Evolutionary conservation across 2,113 vertebrate species (phyloP).

Genomic region (Cyprinodon brontotheroides): DNA sequence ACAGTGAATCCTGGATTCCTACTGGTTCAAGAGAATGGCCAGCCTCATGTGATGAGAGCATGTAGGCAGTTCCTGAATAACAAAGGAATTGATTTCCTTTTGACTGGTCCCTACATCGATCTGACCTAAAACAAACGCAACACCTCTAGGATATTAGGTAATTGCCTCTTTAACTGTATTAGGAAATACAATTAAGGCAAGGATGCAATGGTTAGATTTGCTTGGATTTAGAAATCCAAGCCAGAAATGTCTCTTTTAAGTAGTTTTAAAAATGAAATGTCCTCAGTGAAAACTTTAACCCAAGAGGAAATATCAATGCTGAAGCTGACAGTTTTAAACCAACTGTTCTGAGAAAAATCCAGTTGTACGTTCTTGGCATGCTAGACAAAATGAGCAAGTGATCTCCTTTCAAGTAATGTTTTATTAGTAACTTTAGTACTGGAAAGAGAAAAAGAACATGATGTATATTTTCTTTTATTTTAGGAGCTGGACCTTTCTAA

Average conservation of each 20-base stretch:
- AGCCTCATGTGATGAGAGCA: no score
- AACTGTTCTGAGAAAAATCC: not conserved
- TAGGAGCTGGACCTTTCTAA: conserved; percentile 92
- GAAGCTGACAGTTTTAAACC: not conserved
- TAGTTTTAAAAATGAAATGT: not conserved
- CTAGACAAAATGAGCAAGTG: not conserved
- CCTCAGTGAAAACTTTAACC: not conserved
- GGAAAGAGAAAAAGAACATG: not conserved
- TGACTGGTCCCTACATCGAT: no score
- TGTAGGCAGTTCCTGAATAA: no score
- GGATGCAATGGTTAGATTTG: no score
- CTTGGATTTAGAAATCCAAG: not conserved
- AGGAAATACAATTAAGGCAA: no score
- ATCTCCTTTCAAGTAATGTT: not conserved
- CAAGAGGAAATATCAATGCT: not conserved
- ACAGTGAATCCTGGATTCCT: no score
- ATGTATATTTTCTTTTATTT: conserved; percentile 18
- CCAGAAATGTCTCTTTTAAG: not conserved
- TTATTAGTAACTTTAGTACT: not conserved
- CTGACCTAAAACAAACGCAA: no score
- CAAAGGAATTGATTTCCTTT: no score
- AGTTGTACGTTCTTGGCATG: not conserved
- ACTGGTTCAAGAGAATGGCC: no score
- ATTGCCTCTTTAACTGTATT: no score
- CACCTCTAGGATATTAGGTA: no score